Conservation (phyloP, 30 jellyfish, hydroid and myxozoan species). For the Aurelia aurita complex sp. Pacific region DNA sequence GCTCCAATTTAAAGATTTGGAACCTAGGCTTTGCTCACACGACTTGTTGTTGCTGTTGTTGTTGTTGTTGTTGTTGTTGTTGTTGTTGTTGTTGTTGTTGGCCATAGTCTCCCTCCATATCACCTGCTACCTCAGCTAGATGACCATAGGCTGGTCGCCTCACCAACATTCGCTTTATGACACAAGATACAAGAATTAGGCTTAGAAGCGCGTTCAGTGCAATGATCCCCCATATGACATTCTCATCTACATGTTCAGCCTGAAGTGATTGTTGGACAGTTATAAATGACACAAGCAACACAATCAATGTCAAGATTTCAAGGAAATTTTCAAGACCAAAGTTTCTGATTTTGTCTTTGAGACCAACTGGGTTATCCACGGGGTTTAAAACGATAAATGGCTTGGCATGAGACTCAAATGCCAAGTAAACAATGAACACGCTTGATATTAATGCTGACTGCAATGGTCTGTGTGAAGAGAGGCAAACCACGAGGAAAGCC, state of each 20-base stretch:
- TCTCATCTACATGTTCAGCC: background rate
- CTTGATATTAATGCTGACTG: conserved; percentile 15
- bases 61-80: no score
- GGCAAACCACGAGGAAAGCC: conserved; percentile 43
- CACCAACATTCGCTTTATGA: conserved; percentile 13
- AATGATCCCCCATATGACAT: conserved; percentile 29
- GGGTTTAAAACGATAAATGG: conserved; percentile 32
- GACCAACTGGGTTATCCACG: background rate
- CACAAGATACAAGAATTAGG: conserved; percentile 2
- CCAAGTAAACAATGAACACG: conserved; percentile 35
- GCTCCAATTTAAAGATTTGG: no score
- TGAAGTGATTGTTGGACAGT: conserved; percentile 27
- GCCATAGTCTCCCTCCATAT: no score
- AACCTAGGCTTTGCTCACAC: no score
- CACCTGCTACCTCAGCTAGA: no score
- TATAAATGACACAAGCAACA: conserved; percentile 26
- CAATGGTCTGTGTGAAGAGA: background rate
- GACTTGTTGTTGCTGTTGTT: no score
- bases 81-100: no score
- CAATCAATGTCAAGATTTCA: conserved; percentile 38
- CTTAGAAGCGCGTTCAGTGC: conserved; percentile 8
- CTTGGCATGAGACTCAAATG: conserved; percentile 55
- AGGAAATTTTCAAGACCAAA: conserved; percentile 47
- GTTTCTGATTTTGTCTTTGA: background rate
- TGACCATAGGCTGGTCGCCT: conserved; percentile 1